Evolutionary conservation across 2,797 vertebrate genomes (phyloP).

Genomic region (Lepilemur septentrionalis): DNA sequence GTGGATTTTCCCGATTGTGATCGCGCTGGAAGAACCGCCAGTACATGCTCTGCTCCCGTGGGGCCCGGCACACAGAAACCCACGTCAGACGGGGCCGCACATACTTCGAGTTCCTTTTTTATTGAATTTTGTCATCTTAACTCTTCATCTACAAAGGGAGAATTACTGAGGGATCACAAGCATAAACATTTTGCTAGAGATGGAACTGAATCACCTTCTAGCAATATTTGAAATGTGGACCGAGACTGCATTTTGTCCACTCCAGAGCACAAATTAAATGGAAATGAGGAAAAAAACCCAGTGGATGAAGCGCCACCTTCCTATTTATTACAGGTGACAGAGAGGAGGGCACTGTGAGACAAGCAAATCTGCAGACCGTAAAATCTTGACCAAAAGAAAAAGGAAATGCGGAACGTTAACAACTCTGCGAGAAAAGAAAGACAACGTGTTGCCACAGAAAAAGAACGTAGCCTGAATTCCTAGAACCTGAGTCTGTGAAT

Average conservation of each 20-base stretch:
- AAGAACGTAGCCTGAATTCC: background rate
- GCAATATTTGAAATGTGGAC: background rate
- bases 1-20: background rate
- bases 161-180: background rate
- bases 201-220: background rate
- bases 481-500: background rate
- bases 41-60: background rate
- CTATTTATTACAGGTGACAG: accelerated
- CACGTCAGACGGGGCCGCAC: background rate
- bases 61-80: background rate
- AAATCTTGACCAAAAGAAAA: background rate
- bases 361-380: background rate
- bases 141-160: background rate
- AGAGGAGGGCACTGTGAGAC: background rate
- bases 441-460: background rate
- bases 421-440: background rate
- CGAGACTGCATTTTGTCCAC: background rate
- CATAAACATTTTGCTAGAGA: background rate
- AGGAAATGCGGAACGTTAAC: background rate
- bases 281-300: background rate
- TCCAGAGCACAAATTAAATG: background rate
- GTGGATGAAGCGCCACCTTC: background rate
- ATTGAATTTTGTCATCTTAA: background rate
- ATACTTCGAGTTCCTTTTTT: background rate
- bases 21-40: background rate